Evolutionary conservation across 2,888 invertebrate genomes (phyloP).

Genomic region (Perizoma flavofasciatum): DNA sequence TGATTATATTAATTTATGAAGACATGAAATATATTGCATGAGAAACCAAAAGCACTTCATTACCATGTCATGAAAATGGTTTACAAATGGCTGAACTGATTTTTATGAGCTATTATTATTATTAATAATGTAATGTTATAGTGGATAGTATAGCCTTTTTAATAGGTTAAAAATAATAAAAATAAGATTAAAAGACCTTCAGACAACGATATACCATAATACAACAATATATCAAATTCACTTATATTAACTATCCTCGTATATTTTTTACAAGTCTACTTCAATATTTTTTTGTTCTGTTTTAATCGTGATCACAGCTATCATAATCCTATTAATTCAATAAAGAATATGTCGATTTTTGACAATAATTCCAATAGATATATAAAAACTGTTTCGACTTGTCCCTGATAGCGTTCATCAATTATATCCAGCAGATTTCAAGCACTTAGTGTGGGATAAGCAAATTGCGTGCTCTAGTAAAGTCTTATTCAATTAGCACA

Average conservation of each 20-base stretch:
- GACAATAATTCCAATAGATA: neutral
- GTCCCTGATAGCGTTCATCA: slow-evolving; percentile 5
- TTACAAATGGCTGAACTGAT: slow-evolving; percentile 14
- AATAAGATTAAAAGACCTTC: too few species aligned
- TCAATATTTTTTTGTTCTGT: too few species aligned
- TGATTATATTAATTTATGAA: slow-evolving; percentile 38
- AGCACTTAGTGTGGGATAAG: slow-evolving; percentile 25
- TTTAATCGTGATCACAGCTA: too few species aligned
- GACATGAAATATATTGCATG: slow-evolving; percentile 26
- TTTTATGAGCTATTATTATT: slow-evolving; percentile 1
- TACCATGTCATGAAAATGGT: slow-evolving; percentile 4
- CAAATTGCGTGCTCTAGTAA: slow-evolving; percentile 17
- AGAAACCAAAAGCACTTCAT: slow-evolving; percentile 15
- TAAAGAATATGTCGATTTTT: neutral
- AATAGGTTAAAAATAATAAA: neutral
- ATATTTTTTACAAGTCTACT: too few species aligned
- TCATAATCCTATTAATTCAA: neutral
- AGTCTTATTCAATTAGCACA: slow-evolving; percentile 30
- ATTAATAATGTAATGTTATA: neutral
- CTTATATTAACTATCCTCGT: too few species aligned
- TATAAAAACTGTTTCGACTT: slow-evolving; percentile 10
- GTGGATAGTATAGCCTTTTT: neutral
- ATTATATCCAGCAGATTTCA: slow-evolving; percentile 16
- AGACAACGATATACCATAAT: too few species aligned
- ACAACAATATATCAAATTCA: too few species aligned